Evolutionary conservation across 2,888 invertebrate species (phyloP).

Genomic region (Bellardia bayeri): DNA sequence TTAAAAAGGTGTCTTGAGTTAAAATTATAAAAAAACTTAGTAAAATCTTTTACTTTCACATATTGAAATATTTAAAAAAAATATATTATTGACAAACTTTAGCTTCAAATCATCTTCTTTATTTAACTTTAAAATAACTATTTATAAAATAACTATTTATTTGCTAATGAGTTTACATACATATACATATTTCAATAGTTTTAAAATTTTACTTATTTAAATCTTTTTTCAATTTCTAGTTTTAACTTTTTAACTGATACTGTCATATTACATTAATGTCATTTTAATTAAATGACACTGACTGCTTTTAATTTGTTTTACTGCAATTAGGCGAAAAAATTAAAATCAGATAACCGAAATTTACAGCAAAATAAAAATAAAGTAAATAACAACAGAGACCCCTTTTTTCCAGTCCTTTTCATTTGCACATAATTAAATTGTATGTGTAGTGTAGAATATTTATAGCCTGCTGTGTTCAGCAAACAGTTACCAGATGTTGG

Average conservation of each 20-base stretch:
- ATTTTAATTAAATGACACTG: slow-evolving; percentile 45
- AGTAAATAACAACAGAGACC: not conserved
- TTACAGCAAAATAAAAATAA: not conserved
- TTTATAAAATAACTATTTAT: no score
- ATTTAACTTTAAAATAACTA: no score
- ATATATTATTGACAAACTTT: not conserved
- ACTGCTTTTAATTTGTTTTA: slow-evolving; percentile 29
- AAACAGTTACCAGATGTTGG: not conserved
- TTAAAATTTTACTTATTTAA: slow-evolving; percentile 7
- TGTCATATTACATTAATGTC: slow-evolving; percentile 16
- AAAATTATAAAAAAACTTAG: no score
- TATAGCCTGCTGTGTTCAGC: not conserved
- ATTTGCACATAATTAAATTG: slow-evolving; percentile 61
- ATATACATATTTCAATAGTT: slow-evolving; percentile 1
- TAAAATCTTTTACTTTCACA: no score
- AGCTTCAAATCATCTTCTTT: no score
- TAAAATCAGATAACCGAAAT: slow-evolving; percentile 25
- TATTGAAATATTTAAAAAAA: no score
- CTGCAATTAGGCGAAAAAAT: slow-evolving; percentile 32
- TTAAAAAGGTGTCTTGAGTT: no score
- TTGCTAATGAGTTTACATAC: not conserved
- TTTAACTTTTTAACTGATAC: not conserved
- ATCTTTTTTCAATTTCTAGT: not conserved
- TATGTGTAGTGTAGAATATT: not conserved
- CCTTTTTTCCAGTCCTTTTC: slow-evolving; percentile 11